These are phyloP conservation scores for Tragelaphus strepsiceros DNA, from an alignment of 2,113 vertebrate species.

Conservation along the genomic window DNA sequence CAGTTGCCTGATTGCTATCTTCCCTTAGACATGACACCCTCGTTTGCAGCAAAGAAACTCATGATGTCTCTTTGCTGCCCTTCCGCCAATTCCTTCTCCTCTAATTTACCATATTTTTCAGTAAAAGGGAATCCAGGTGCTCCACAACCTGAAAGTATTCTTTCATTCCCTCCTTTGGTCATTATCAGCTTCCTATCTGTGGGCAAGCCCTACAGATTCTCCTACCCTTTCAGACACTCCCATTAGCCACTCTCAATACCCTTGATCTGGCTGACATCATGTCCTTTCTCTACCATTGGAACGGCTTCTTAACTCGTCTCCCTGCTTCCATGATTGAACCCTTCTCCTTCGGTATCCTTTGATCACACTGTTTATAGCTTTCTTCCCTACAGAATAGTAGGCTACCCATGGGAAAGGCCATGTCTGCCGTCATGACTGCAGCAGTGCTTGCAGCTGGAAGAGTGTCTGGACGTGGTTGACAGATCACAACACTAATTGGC, in stretches of 20 bases:
- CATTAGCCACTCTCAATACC: neutral
- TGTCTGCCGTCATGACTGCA: neutral
- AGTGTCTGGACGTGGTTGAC: rapidly evolving
- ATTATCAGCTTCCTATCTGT: neutral
- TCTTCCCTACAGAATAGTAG: neutral
- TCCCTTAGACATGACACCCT: neutral
- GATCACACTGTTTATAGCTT: neutral
- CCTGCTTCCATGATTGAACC: neutral
- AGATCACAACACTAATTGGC: rapidly evolving
- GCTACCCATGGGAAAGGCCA: neutral
- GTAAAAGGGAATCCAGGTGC: neutral
- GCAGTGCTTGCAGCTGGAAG: neutral
- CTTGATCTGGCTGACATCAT: no score
- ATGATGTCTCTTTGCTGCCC: neutral
- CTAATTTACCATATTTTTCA: neutral
- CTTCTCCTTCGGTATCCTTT: neutral
- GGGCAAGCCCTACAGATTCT: neutral
- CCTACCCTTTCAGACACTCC: neutral
- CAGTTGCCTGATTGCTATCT: neutral
- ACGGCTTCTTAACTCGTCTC: neutral
- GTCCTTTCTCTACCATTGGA: neutral
- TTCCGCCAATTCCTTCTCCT: neutral
- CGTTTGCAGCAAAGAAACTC: neutral
- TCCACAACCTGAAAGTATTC: neutral
- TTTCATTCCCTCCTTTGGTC: neutral